A percentile compares a stretch with the other conserved stretches of the same genome.
Conservation (phyloP, 2,797 vertebrate species). For the Myiothlypis chrysogaster region DNA sequence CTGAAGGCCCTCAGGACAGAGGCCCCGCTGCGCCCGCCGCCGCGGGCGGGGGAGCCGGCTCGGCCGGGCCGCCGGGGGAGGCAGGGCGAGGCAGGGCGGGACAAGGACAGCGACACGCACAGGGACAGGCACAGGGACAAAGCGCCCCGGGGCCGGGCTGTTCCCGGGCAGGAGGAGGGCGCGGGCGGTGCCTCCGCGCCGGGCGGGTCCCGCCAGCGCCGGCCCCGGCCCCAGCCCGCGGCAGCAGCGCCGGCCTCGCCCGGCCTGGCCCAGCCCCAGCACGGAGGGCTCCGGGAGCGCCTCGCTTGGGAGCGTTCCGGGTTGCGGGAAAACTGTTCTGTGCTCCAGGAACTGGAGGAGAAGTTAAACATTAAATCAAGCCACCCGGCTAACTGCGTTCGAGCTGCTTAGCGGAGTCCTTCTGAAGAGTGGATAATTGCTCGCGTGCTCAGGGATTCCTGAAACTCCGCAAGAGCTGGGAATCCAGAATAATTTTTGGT, state of each 20-base stretch:
- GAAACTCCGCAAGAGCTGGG: not conserved
- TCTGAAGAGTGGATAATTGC: not conserved
- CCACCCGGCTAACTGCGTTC: not conserved
- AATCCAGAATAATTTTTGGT: not conserved
- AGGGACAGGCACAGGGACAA: not conserved
- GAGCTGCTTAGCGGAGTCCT: not conserved
- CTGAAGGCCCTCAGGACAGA: not conserved
- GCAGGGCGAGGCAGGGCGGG: not conserved
- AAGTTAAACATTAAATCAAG: not conserved
- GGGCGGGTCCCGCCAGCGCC: not conserved
- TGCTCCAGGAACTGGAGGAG: not conserved
- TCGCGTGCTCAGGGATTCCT: not conserved
- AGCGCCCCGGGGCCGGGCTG: not conserved
- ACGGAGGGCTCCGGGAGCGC: rapidly evolving
- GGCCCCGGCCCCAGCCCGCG: not conserved
- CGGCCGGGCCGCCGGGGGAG: not conserved
- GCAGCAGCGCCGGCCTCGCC: not conserved
- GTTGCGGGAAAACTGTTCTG: not conserved
- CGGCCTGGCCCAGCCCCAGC: not conserved
- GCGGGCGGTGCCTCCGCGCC: not conserved
- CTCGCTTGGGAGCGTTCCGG: rapidly evolving
- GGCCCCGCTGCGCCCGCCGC: rapidly evolving
- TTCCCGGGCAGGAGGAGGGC: not conserved
- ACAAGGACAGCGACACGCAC: not conserved
- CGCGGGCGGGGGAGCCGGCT: too few species aligned